phyloP scores from a whole-genome alignment of 2,888 invertebrate species.

The Vanessa cardui region DNA sequence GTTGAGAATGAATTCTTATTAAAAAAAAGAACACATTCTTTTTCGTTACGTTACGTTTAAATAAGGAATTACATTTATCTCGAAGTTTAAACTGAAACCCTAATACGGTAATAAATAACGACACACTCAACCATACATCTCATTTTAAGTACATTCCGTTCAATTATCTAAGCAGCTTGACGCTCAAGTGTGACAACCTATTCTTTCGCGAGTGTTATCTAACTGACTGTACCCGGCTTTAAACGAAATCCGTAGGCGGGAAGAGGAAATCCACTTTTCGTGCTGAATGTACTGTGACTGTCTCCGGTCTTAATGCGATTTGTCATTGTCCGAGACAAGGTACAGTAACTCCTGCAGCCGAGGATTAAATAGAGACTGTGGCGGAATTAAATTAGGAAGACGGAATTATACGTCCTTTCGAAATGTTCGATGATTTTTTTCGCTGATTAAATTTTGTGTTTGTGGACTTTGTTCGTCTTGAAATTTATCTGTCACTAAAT shows the following conservation, averaged over 20 bases:
- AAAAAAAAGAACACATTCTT: no score
- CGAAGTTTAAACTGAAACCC: no score
- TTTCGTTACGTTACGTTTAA: no score
- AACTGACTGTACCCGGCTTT: constrained; percentile 13
- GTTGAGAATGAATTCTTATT: no score
- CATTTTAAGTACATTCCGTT: not conserved
- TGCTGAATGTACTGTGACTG: constrained; percentile 25
- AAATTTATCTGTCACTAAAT: no score
- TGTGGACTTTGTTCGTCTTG: no score
- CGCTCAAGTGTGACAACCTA: constrained; percentile 5
- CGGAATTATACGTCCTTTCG: not conserved
- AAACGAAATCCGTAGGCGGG: constrained; percentile 25
- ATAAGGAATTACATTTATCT: no score
- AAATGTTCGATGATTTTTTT: not conserved
- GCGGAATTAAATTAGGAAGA: not conserved
- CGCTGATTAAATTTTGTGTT: no score
- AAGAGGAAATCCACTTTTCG: constrained; percentile 30
- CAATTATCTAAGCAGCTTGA: not conserved
- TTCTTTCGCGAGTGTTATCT: constrained; percentile 21
- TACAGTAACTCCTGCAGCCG: constrained; percentile 19
- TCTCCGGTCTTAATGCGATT: constrained; percentile 28
- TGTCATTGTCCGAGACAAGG: constrained; percentile 29
- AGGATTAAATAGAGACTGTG: constrained; percentile 17
- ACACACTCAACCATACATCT: not conserved
- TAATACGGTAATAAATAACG: no score